phyloP scores from a whole-genome alignment of 2,888 invertebrate genomes.

The Noctua pronuba region DNA sequence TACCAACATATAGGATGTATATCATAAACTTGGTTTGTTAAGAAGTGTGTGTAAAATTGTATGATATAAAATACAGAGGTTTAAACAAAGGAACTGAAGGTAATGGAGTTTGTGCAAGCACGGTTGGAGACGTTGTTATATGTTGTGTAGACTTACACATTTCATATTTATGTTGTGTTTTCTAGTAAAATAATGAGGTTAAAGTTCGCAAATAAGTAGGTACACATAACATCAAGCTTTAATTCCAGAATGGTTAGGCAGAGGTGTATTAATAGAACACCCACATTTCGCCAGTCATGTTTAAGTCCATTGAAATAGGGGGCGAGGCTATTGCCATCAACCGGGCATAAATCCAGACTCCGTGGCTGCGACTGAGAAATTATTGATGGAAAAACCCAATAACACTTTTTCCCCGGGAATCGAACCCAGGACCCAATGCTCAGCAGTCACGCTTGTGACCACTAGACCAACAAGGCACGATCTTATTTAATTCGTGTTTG shows the following conservation, averaged over 20 bases:
- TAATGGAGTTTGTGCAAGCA: conserved; percentile 10
- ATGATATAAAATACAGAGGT: conserved; percentile 9
- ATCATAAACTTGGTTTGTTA: conserved; percentile 38
- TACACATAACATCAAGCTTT: too few species aligned
- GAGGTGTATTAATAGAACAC: not conserved
- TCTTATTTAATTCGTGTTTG: too few species aligned
- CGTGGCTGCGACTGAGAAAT: not conserved
- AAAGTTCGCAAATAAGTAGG: not conserved
- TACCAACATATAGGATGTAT: conserved; percentile 27
- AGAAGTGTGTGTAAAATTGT: conserved; percentile 24
- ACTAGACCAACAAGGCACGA: not conserved
- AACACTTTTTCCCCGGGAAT: not conserved
- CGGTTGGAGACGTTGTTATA: not conserved
- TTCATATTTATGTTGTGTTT: not conserved
- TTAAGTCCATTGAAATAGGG: not conserved
- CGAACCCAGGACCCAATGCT: not conserved
- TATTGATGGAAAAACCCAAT: not conserved
- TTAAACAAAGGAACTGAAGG: conserved; percentile 2
- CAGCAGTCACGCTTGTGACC: not conserved
- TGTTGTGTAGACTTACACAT: not conserved
- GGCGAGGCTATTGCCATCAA: not conserved
- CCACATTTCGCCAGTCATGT: not conserved
- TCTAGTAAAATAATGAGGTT: not conserved
- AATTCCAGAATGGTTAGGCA: not conserved
- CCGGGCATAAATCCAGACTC: not conserved